These are phyloP conservation scores for Seira ritae DNA, from an alignment of 2,888 invertebrate genomes.

Conservation along the genomic window DNA sequence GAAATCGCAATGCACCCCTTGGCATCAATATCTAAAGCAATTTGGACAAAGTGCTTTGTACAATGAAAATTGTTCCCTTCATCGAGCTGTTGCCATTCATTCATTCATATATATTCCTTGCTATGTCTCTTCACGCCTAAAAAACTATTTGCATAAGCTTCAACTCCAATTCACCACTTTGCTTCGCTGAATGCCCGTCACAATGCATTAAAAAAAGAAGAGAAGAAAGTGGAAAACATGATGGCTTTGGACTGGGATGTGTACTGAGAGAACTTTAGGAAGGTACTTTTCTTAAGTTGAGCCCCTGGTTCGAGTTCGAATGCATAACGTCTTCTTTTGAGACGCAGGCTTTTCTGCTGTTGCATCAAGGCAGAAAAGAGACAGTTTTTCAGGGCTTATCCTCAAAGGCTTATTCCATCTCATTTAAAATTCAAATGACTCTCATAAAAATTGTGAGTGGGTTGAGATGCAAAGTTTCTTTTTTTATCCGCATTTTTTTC, in stretches of 20 bases:
- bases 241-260: conserved; percentile 5
- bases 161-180: conserved; percentile 18
- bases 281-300: too few species aligned
- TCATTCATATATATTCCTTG: not conserved
- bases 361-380: conserved; percentile 34
- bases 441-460: conserved; percentile 60
- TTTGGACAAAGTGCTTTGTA: conserved; percentile 56
- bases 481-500: conserved; percentile 61
- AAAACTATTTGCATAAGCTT: conserved; percentile 16
- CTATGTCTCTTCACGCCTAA: not conserved
- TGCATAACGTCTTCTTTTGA: not conserved
- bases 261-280: not conserved
- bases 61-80: conserved; percentile 9
- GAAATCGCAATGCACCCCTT: conserved; percentile 59
- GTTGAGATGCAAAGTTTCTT: conserved; percentile 48
- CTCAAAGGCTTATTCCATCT: conserved; percentile 60
- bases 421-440: conserved; percentile 65
- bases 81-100: not conserved
- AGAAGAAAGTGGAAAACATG: not conserved
- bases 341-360: conserved; percentile 2
- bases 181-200: conserved; percentile 6
- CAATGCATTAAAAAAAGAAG: conserved; percentile 16
- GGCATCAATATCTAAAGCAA: conserved; percentile 65
- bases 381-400: conserved; percentile 55
- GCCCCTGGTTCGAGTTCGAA: not conserved